Conservation (phyloP, 2,113 vertebrate species). For the Myotis lucifugus region DNA sequence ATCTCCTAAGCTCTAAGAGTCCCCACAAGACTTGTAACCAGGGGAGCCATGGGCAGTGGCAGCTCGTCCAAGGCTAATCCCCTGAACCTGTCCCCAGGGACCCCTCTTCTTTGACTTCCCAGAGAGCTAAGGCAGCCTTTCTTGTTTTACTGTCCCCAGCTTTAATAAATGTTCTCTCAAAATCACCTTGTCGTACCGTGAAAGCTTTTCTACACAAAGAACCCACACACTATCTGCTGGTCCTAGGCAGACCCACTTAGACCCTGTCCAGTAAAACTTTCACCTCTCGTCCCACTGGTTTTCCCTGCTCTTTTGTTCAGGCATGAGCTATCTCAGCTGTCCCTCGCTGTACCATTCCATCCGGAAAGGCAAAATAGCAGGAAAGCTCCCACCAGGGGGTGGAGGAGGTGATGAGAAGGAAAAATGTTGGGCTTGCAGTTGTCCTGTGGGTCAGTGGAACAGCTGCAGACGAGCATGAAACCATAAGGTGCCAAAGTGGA, state of each 20-base stretch:
- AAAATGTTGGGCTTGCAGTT: background rate
- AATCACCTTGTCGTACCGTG: background rate
- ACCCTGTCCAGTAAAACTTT: background rate
- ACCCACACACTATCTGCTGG: background rate
- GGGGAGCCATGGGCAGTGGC: background rate
- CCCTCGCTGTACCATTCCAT: background rate
- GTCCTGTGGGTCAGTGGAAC: background rate
- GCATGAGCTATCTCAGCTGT: background rate
- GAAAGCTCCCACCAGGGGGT: background rate
- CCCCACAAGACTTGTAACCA: background rate
- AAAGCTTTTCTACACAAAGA: background rate
- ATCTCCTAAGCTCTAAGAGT: background rate
- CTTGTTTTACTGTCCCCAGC: background rate
- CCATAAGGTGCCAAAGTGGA: background rate
- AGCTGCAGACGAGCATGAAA: background rate
- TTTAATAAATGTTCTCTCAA: background rate
- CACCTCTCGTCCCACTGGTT: background rate
- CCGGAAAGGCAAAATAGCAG: slow-evolving; percentile 31
- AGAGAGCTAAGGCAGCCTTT: background rate
- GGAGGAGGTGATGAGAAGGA: slow-evolving; percentile 32
- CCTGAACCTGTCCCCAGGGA: background rate
- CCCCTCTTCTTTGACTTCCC: background rate
- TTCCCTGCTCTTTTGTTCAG: background rate
- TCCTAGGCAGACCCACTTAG: background rate
- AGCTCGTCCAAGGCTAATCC: background rate